Evolutionary conservation across 2,113 vertebrate species (phyloP).

Genomic region (Bubo scandiacus): DNA sequence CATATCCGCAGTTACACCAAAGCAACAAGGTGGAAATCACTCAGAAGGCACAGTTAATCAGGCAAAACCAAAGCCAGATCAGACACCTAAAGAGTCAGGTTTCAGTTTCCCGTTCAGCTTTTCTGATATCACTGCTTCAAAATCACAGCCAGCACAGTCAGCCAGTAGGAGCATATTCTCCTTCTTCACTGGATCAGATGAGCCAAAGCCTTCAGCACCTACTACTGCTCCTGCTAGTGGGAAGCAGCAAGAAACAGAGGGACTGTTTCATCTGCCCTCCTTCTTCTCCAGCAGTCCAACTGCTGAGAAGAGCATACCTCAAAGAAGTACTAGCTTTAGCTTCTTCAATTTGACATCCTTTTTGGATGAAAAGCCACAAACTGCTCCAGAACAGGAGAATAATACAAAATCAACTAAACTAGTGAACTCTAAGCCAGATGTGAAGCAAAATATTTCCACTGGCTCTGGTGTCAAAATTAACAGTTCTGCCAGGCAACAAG

Average conservation of each 20-base stretch:
- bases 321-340: slow-evolving; percentile 75
- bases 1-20: background rate
- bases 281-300: slow-evolving; percentile 76
- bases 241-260: slow-evolving; percentile 72
- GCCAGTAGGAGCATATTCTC: slow-evolving; percentile 80
- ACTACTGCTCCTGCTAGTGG: background rate
- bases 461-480: background rate
- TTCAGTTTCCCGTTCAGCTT: slow-evolving; percentile 81
- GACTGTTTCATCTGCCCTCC: slow-evolving; percentile 81
- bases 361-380: slow-evolving; percentile 79
- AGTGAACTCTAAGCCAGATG: background rate
- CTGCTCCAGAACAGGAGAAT: slow-evolving; percentile 1
- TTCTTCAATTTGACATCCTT: slow-evolving; percentile 83
- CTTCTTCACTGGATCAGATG: slow-evolving; percentile 76
- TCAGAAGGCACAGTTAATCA: background rate
- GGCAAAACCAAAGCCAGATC: slow-evolving; percentile 62
- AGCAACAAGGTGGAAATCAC: background rate
- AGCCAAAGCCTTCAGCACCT: slow-evolving; percentile 54
- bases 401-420: background rate
- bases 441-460: slow-evolving; percentile 3
- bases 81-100: slow-evolving; percentile 59
- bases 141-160: slow-evolving; percentile 53
- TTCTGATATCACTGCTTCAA: slow-evolving; percentile 43
- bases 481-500: background rate
- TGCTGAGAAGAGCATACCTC: slow-evolving; percentile 74